phyloP scores from a whole-genome alignment of 2,797 vertebrate genomes.

The Lophotriccus pileatus region DNA sequence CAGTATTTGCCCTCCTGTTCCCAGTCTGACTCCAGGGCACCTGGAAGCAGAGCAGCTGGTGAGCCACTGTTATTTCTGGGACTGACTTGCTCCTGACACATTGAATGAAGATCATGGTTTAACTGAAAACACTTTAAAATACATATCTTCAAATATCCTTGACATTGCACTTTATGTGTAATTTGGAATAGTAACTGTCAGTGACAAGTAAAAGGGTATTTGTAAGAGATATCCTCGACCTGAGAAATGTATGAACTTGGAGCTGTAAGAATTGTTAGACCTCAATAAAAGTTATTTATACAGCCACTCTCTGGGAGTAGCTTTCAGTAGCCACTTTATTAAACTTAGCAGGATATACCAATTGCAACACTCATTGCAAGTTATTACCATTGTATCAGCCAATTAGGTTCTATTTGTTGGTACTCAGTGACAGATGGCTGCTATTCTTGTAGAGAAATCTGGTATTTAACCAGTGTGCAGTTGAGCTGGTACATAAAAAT shows the following conservation, averaged over 20 bases:
- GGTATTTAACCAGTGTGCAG: background rate
- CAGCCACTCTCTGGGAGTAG: background rate
- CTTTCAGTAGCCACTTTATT: background rate
- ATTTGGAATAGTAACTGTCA: background rate
- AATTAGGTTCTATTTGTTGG: background rate
- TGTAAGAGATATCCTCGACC: background rate
- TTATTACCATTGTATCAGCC: background rate
- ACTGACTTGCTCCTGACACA: background rate
- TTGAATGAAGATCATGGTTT: background rate
- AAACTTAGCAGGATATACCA: background rate
- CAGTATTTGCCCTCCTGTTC: background rate
- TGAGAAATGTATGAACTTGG: background rate
- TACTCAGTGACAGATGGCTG: background rate
- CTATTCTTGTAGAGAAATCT: background rate
- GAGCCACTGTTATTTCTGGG: background rate
- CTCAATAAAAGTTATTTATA: conserved; percentile 41
- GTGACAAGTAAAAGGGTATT: background rate
- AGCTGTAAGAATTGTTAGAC: background rate
- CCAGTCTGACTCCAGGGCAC: background rate
- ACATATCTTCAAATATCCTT: background rate
- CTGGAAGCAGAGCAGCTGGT: background rate
- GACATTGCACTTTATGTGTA: background rate
- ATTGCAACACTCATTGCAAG: background rate
- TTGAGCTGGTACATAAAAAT: background rate
- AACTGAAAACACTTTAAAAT: background rate